phyloP scores from a whole-genome alignment of 2,113 vertebrate species.

The Capreolus pygargus region DNA sequence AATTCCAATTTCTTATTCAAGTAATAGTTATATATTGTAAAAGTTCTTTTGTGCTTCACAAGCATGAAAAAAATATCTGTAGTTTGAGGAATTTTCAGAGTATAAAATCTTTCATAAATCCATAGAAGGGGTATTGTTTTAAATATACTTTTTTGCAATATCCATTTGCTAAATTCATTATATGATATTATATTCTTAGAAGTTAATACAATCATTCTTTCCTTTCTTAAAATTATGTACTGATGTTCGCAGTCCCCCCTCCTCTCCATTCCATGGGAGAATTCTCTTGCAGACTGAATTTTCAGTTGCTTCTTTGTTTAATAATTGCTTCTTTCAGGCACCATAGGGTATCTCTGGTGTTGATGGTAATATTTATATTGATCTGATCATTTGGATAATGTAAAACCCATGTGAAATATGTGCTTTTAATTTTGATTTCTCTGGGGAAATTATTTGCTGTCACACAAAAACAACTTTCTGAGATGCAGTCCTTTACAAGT shows the following conservation, averaged over 20 bases:
- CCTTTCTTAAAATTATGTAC: background rate
- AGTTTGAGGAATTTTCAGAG: background rate
- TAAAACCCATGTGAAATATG: background rate
- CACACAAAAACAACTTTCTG: background rate
- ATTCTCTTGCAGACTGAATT: background rate
- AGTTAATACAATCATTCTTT: background rate
- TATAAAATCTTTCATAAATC: background rate
- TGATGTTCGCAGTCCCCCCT: background rate
- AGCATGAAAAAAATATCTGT: background rate
- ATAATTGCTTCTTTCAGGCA: background rate
- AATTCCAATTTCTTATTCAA: background rate
- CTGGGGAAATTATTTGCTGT: background rate
- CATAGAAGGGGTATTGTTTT: background rate
- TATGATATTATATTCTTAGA: background rate
- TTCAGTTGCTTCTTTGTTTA: background rate
- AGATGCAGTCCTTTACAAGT: background rate
- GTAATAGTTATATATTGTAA: background rate
- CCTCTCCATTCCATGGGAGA: background rate
- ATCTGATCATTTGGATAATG: background rate
- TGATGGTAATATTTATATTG: background rate
- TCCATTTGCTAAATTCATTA: background rate
- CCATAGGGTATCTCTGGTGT: background rate
- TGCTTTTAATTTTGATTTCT: background rate
- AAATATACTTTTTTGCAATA: background rate
- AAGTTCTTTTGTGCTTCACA: background rate